Base-by-base conservation (phyloP, 2,888 invertebrate species). In the Malacosoma neustria region DNA sequence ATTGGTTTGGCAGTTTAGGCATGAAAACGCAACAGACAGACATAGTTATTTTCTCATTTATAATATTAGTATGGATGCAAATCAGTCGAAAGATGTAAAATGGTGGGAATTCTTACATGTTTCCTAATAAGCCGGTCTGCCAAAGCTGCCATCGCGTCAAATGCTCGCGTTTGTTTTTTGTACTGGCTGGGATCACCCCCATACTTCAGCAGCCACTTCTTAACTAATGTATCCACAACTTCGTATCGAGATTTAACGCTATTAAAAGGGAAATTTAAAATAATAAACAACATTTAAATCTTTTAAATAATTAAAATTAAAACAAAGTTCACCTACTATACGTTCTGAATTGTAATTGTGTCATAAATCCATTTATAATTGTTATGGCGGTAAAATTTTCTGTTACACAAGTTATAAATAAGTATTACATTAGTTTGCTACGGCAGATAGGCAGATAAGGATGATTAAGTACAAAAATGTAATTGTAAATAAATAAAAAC, bases 171-270 rank as follows among this genome's bases (percentile, higher is more conserved):
- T 34, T 76, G 72, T 38, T 72, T 76, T 52, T 82, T 82, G 45
- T 81, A 82, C 30, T 65, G 59, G 22, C 52, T 62, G 3, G 84
- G 81, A 40, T 84, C 81, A 0, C 81, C 81, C 3, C 84, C 84
- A 34, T 63, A 57, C 37, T 67, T 72, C 9, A 65, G 42, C 1
- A 80, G 47, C 82, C 82, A 84, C 38, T 71, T 76, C 14, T 63
- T 64, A 1, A 79, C 70, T 29, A 79, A 37, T 3, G 30, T 29
- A 35, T 84, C 81, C 0, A 82, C 70, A 3, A 76, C 67, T 41
- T 82, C 80, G 41, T 55, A 84, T 5, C 80, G 71, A 3, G 81
- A 67, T 39, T 61, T 65, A 1, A 50, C 40, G 22, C 82, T 81
- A 52, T 22, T 9, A 22, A 22, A 22, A 9, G 22, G 22, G 5